Evolutionary conservation across 2,113 vertebrate genomes (phyloP), one percentile per base, ranked within the genome.

Genomic region (Hypanus sabinus): DNA sequence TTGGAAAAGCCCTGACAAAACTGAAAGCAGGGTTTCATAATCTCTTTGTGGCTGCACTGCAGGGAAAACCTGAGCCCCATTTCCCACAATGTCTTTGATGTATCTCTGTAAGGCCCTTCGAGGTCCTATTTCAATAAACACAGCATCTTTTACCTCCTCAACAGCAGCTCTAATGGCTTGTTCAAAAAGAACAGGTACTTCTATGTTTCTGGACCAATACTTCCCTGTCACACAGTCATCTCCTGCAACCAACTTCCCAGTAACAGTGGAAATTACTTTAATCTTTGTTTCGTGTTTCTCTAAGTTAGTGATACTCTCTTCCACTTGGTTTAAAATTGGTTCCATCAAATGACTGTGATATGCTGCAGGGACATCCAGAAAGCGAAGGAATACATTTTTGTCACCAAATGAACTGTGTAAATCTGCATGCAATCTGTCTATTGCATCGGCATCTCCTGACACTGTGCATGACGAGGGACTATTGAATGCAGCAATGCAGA

Each of bases 261-360:
- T 98, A 94, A 98, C 96, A 0, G 98, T 98, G 11, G 98, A 98
- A 95, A 97, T 96, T 27, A 98, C 95, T 94, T 97, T 96, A 92
- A 95, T 95, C 71, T 96, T 95, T 60, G 95, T 94, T 8, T 95
- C 94, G 76, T 95, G 95, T 36, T 94, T 94, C 38, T 94, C 70
- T 94, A 98, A 96, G 88, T 85, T 12, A 5, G 94, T 94, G 83
- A 98, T 94, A 5, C 12, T 95, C 71, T 95, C 94, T 94, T 96
- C 95, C 85, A 98, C 73, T 55, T 97, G 96, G 4, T 94, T 71
- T 0, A 98, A 92, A 93, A 98, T 96, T 70, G 95, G 95, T 94
- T 98, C 97, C 97, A 98, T 98, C 96, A 97, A 96, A 57, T 97
- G 96, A 95, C 98, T 98, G 94, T 98, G 98, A 94, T 98, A 98